phyloP scores from a whole-genome alignment of 2,113 vertebrate species.

The Tylochromis polylepis region DNA sequence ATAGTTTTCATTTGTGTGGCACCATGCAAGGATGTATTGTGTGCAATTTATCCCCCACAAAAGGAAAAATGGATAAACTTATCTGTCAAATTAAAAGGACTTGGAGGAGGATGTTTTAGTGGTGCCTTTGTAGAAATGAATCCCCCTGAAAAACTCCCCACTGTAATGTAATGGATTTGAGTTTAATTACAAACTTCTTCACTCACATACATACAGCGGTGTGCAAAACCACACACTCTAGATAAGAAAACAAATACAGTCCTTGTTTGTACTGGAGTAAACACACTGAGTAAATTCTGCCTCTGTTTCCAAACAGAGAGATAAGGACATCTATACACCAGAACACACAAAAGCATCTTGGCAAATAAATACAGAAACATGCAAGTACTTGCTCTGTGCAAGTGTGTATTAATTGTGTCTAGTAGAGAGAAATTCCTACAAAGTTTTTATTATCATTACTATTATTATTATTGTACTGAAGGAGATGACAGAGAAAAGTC shows the following conservation, averaged over 20 bases:
- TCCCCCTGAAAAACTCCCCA: conserved; percentile 16
- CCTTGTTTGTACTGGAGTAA: neutral
- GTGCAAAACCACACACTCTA: neutral
- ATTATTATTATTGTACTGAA: neutral
- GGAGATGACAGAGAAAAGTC: neutral
- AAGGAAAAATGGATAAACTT: conserved; percentile 35
- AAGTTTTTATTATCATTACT: neutral
- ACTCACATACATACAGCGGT: neutral
- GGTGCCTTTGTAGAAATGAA: conserved; percentile 29
- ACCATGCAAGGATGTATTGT: conserved; percentile 1
- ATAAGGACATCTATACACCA: neutral
- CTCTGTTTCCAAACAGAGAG: neutral
- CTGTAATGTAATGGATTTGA: conserved; percentile 47
- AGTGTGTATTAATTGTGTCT: neutral
- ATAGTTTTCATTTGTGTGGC: conserved; percentile 35
- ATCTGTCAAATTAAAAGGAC: conserved; percentile 56
- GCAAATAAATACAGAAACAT: neutral
- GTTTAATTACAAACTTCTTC: conserved; percentile 51
- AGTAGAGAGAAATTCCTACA: neutral
- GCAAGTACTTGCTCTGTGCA: neutral
- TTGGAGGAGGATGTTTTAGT: conserved; percentile 24
- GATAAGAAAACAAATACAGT: neutral
- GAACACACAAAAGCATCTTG: neutral
- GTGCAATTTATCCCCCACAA: conserved; percentile 19
- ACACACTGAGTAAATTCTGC: neutral